Evolutionary conservation across 2,797 vertebrate species (phyloP).

Genomic region (Nyctibius grandis): DNA sequence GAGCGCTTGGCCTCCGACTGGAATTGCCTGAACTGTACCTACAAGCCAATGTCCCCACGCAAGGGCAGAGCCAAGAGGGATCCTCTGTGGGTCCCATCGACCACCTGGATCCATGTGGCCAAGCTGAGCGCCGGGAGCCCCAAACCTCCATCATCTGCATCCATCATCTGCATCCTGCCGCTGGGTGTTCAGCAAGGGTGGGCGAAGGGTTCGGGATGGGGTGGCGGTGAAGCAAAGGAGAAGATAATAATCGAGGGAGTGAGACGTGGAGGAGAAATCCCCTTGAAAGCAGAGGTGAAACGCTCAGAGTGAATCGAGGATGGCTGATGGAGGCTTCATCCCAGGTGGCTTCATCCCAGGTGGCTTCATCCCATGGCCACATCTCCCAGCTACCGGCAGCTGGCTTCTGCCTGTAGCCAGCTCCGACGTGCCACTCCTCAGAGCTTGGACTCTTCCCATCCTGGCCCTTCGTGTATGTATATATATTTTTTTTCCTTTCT

Average conservation of each 20-base stretch:
- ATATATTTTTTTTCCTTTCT: slow-evolving; percentile 42
- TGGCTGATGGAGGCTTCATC: background rate
- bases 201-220: rapidly evolving
- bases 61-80: background rate
- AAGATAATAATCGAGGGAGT: background rate
- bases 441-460: background rate
- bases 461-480: slow-evolving; percentile 1
- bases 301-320: rapidly evolving
- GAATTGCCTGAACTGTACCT: background rate
- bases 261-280: background rate
- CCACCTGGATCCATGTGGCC: rapidly evolving
- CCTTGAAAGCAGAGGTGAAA: background rate
- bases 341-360: too few species aligned
- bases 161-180: background rate
- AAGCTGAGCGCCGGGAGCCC: rapidly evolving
- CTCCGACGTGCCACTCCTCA: background rate
- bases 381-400: slow-evolving; percentile 36
- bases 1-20: background rate
- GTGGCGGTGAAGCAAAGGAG: background rate
- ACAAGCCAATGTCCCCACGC: background rate
- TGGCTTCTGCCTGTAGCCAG: slow-evolving; percentile 52
- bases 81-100: rapidly evolving
- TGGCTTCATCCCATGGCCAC: too few species aligned
- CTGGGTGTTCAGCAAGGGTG: rapidly evolving
- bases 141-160: background rate